These are phyloP conservation scores for Prunella himalayana DNA, from an alignment of 2,113 vertebrate genomes.

Conservation along the genomic window DNA sequence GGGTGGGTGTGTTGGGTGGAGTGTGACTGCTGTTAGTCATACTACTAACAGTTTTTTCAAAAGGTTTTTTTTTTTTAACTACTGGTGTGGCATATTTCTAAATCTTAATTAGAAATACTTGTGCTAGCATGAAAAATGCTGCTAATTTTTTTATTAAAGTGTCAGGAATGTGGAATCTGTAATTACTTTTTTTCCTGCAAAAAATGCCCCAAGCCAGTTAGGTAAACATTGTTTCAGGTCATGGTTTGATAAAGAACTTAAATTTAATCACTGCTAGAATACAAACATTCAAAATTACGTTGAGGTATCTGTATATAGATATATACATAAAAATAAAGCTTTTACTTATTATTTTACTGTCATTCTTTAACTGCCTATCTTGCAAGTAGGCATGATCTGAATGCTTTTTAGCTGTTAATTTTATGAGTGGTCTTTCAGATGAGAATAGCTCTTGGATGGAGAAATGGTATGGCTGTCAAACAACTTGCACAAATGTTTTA, in stretches of 20 bases:
- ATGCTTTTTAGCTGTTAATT: neutral
- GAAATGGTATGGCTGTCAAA: neutral
- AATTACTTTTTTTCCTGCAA: neutral
- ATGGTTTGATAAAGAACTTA: neutral
- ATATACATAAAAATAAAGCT: neutral
- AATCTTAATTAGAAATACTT: neutral
- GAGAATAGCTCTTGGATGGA: neutral
- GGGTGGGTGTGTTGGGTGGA: slow-evolving; percentile 58
- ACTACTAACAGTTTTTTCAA: slow-evolving; percentile 8
- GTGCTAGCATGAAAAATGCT: neutral
- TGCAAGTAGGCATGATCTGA: neutral
- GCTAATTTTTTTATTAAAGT: neutral
- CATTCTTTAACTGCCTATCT: neutral
- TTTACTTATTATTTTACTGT: neutral
- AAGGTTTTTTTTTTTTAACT: slow-evolving; percentile 9
- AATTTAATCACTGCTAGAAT: neutral
- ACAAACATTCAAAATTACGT: neutral
- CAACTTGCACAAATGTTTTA: neutral
- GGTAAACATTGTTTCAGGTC: neutral
- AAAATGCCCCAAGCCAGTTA: neutral
- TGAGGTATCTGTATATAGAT: neutral
- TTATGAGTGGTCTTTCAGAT: neutral
- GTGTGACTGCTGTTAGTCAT: slow-evolving; percentile 55
- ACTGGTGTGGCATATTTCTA: neutral
- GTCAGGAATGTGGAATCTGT: neutral